Evolutionary conservation across 2,888 invertebrate genomes (phyloP), one percentile per base, ranked within the genome.

Genomic region (Acanthacorydalis orientalis): DNA sequence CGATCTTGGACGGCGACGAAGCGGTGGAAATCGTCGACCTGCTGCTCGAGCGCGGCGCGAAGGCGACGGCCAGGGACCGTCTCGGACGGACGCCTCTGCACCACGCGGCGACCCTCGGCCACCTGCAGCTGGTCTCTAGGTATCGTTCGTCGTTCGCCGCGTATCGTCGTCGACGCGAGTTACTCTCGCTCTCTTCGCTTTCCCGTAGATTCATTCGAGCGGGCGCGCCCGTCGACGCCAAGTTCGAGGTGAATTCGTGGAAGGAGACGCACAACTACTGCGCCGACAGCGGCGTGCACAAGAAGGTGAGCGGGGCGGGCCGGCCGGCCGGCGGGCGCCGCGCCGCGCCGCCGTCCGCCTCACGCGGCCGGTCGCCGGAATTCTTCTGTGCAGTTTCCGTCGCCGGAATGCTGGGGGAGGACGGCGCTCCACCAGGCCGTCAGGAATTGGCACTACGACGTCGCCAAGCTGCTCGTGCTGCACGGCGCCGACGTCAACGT

Each of bases 341-440:
- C n/a, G n/a, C n/a, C n/a, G n/a, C n/a, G n/a, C n/a, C n/a, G n/a
- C n/a, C n/a, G n/a, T n/a, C n/a, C n/a, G n/a, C n/a, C n/a, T n/a
- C n/a, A n/a, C n/a, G n/a, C n/a, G n/a, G n/a, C n/a, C n/a, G n/a
- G n/a, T n/a, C n/a, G n/a, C n/a, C n/a, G n/a, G n/a, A n/a, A n/a
- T n/a, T n/a, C n/a, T n/a, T n/a, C 47, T 64, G 23, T 60, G 63
- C 46, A 64, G 64, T 48, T 64, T 31, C 61, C 64, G 4, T 47
- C 57, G 33, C 64, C 64, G 6, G 60, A 62, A 44, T 61, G 61
- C 49, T 62, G 60, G 60, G 64, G 61, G 23, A 55, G 64, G 48
- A 62, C 64, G 14, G 57, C 64, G 1, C 54, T 68, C 44, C 67
- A 68, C 50, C 58, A 62, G 45, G 67, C 68, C 4, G 64, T 62